Evolutionary conservation across 2,113 vertebrate genomes (phyloP).

Genomic region (Callorhinus ursinus): DNA sequence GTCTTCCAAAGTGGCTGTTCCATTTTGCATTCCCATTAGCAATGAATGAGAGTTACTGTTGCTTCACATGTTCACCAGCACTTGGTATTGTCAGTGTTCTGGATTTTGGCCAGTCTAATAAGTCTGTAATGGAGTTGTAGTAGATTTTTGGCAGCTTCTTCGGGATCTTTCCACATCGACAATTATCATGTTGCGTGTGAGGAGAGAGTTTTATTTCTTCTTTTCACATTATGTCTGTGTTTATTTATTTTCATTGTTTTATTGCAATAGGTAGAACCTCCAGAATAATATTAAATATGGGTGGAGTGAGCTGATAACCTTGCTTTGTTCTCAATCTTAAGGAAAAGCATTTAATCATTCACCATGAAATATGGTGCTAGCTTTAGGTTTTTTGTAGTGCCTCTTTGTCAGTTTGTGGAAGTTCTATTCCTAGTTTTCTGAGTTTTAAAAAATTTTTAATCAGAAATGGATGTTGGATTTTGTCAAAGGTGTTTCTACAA

Average conservation of each 20-base stretch:
- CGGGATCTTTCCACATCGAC: not conserved
- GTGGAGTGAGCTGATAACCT: not conserved
- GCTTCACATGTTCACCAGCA: not conserved
- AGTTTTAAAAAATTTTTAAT: not conserved
- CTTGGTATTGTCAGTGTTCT: not conserved
- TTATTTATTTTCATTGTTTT: not conserved
- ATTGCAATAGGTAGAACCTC: not conserved
- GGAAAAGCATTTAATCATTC: not conserved
- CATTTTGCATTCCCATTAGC: not conserved
- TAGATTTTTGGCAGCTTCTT: not conserved
- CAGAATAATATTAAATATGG: not conserved
- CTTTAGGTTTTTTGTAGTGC: not conserved
- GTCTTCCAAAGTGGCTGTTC: not conserved
- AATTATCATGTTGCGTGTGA: not conserved
- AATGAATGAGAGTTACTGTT: not conserved
- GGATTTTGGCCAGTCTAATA: not conserved
- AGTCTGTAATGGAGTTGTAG: not conserved
- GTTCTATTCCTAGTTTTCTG: not conserved
- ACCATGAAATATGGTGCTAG: not conserved
- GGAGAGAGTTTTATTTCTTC: slow-evolving; percentile 15
- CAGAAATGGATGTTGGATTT: not conserved
- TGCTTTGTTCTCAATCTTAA: not conserved
- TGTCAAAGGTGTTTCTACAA: not conserved
- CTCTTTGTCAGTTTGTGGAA: not conserved
- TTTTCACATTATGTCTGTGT: not conserved